phyloP scores from a whole-genome alignment of 2,888 invertebrate genomes.

The Pediacus dermestoides region DNA sequence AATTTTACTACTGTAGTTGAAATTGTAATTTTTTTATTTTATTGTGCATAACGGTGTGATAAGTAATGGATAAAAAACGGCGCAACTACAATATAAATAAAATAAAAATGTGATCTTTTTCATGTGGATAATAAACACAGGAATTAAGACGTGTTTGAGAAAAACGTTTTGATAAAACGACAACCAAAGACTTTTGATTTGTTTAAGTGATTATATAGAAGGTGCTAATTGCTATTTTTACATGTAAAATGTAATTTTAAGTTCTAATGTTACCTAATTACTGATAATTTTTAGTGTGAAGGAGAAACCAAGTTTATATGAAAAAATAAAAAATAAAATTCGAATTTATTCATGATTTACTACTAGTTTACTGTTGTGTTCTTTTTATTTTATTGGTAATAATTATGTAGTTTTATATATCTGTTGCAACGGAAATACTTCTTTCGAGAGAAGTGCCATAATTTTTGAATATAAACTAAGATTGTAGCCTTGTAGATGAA shows the following conservation, averaged over 20 bases:
- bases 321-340: neutral
- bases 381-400: constrained; percentile 10
- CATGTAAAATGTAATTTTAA: constrained; percentile 7
- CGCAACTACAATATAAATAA: too few relatives aligned
- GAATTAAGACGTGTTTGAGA: constrained; percentile 8
- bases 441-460: constrained; percentile 31
- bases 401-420: constrained; percentile 26
- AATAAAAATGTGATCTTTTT: too few relatives aligned
- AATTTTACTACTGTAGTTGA: too few relatives aligned
- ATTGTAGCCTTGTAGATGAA: constrained; percentile 35
- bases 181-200: constrained; percentile 32
- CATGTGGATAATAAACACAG: constrained; percentile 12
- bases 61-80: too few relatives aligned
- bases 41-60: neutral
- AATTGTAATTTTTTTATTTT: neutral
- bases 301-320: too few relatives aligned
- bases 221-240: constrained; percentile 32
- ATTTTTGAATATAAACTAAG: constrained; percentile 25
- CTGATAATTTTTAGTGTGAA: constrained; percentile 17
- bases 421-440: constrained; percentile 25
- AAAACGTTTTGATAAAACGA: constrained; percentile 10
- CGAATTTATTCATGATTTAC: neutral
- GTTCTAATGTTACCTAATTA: constrained; percentile 30
- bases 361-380: constrained; percentile 16
- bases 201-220: constrained; percentile 34